A percentile compares a stretch with the other conserved stretches of the same genome.
These are phyloP conservation scores for Sciurus carolinensis DNA, from an alignment of 2,797 vertebrate species.

Conservation along the genomic window DNA sequence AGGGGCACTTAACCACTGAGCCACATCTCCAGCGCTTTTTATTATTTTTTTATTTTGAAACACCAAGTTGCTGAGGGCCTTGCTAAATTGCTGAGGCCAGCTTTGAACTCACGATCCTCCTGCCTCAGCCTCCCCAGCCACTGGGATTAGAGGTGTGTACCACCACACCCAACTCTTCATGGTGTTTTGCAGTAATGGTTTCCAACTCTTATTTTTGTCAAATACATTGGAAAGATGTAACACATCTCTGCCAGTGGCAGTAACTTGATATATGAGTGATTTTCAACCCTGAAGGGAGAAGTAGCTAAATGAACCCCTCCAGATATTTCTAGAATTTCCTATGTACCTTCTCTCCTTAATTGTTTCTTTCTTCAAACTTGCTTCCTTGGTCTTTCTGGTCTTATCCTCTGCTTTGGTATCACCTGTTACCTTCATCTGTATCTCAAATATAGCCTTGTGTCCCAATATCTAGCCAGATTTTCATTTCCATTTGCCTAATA, in stretches of 20 bases:
- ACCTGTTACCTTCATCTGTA: not conserved
- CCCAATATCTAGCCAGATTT: not conserved
- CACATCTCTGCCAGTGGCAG: not conserved
- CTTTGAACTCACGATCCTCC: too few relatives aligned
- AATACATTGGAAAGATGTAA: not conserved
- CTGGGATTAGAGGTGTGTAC: too few relatives aligned
- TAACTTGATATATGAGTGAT: conserved; percentile 8
- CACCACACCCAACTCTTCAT: not conserved
- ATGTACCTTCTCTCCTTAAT: not conserved
- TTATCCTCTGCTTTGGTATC: not conserved
- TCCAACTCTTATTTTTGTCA: not conserved
- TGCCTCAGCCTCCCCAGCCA: too few relatives aligned
- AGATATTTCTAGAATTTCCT: not conserved
- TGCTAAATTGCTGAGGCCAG: too few relatives aligned
- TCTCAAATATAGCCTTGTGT: not conserved
- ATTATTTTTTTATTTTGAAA: too few relatives aligned
- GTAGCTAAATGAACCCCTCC: not conserved
- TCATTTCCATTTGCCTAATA: not conserved
- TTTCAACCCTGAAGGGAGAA: not conserved
- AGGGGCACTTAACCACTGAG: too few relatives aligned
- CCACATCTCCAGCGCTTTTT: too few relatives aligned
- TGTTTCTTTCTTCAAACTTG: not conserved
- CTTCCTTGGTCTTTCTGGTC: not conserved
- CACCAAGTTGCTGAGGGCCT: too few relatives aligned
- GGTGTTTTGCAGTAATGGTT: not conserved